Evolutionary conservation across 2,113 vertebrate genomes (phyloP).

Genomic region (Ictalurus furcatus): DNA sequence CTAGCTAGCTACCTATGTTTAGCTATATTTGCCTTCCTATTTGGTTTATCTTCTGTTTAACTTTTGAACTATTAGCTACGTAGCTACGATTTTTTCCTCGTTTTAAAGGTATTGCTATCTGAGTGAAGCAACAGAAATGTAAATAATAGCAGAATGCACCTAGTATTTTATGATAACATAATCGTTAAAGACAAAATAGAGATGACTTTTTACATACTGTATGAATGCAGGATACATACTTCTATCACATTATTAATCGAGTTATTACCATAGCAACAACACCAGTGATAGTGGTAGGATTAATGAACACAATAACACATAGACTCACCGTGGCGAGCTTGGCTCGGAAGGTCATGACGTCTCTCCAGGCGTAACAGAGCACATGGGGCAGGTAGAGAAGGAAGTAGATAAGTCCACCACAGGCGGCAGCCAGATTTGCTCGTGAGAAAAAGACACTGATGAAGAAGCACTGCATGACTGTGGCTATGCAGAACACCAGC

Average conservation of each 20-base stretch:
- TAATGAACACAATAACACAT: not conserved
- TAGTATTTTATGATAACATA: not conserved
- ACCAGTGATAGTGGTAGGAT: not conserved
- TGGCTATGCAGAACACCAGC: slow-evolving; percentile 85
- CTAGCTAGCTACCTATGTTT: not conserved
- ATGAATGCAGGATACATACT: not conserved
- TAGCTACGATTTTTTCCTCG: not conserved
- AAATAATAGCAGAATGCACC: not conserved
- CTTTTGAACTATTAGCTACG: not conserved
- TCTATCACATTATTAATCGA: not conserved
- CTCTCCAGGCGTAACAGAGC: slow-evolving; percentile 91
- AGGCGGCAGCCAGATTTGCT: slow-evolving; percentile 93
- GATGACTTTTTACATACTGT: not conserved
- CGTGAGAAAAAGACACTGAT: slow-evolving; percentile 96
- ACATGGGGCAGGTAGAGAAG: slow-evolving; percentile 89
- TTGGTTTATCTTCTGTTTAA: not conserved
- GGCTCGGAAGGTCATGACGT: slow-evolving; percentile 80
- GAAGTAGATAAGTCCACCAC: slow-evolving; percentile 95
- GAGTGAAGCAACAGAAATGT: not conserved
- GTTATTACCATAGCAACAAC: not conserved
- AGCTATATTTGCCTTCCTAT: too few relatives aligned
- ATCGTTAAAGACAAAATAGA: not conserved
- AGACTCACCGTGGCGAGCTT: slow-evolving; percentile 86
- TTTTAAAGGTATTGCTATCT: not conserved
- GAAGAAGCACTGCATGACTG: slow-evolving; percentile 93